These are phyloP conservation scores for Phrynocephalus guinanensis DNA, from an alignment of 2,797 vertebrate species.

Conservation along the genomic window DNA sequence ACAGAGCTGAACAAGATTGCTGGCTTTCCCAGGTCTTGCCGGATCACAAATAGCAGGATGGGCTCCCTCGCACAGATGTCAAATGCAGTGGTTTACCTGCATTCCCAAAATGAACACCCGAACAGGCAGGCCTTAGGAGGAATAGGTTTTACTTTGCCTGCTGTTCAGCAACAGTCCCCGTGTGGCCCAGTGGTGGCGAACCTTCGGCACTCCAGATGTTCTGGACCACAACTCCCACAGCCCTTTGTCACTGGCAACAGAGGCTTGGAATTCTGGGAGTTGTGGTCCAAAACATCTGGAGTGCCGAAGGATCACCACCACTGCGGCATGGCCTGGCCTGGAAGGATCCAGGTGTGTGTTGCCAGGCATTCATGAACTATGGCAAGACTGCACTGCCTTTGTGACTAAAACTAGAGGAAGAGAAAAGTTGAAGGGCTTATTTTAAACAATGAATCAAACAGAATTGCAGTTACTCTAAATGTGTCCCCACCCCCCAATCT, in stretches of 20 bases:
- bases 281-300: too few relatives aligned
- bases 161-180: slow-evolving; percentile 16
- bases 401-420: slow-evolving; percentile 29
- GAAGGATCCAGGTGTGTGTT: neutral
- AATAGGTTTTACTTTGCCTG: neutral
- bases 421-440: slow-evolving; percentile 9
- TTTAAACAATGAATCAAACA: neutral
- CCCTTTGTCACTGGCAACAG: too few relatives aligned
- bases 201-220: too few relatives aligned
- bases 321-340: neutral
- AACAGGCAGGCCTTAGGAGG: neutral
- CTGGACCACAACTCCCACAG: too few relatives aligned
- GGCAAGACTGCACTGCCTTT: slow-evolving; percentile 10
- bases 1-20: neutral
- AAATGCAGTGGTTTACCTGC: neutral
- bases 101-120: neutral
- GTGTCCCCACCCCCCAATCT: slow-evolving; percentile 4
- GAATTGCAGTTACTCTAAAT: slow-evolving; percentile 30
- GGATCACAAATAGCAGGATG: neutral
- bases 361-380: slow-evolving; percentile 25
- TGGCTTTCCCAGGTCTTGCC: neutral
- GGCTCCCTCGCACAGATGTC: neutral
- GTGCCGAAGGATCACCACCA: too few relatives aligned
- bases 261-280: too few relatives aligned
- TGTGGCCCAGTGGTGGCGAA: too few relatives aligned